These are phyloP conservation scores for Lucilia cuprina DNA, from an alignment of 1,140 invertebrate species.

Conservation along the genomic window DNA sequence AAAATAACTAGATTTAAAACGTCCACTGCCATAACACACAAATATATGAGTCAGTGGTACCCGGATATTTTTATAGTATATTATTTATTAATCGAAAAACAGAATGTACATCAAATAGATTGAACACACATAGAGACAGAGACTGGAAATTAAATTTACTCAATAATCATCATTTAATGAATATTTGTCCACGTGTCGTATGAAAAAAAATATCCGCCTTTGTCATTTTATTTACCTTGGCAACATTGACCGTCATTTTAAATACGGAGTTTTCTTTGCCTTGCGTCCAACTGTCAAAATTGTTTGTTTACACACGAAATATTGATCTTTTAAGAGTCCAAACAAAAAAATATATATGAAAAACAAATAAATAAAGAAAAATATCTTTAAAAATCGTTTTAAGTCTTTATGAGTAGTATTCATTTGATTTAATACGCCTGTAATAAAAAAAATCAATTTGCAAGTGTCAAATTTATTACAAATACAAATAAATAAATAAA, in stretches of 20 bases:
- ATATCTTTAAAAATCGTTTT: neutral
- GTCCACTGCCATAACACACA: no score
- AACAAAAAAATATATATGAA: neutral
- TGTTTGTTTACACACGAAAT: neutral
- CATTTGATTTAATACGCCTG: neutral
- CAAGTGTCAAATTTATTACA: constrained; percentile 31
- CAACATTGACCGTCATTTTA: neutral
- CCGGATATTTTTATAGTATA: neutral
- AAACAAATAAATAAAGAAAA: neutral
- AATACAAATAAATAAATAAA: constrained; percentile 27
- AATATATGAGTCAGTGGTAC: neutral
- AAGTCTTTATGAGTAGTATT: neutral
- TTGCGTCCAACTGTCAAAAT: neutral
- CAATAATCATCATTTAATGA: neutral
- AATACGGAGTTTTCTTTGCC: neutral
- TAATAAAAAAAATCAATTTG: constrained; percentile 33
- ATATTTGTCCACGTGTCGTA: constrained; percentile 20
- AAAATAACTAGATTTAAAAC: neutral
- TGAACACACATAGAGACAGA: neutral
- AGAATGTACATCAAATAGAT: no score
- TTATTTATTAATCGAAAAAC: no score
- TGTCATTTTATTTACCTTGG: constrained; percentile 17
- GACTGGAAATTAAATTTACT: neutral
- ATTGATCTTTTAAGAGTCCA: constrained; percentile 5
- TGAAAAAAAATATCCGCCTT: constrained; percentile 9